These are phyloP conservation scores for Aphelenchoides besseyi DNA, from an alignment of 1,140 invertebrate genomes.

Conservation along the genomic window DNA sequence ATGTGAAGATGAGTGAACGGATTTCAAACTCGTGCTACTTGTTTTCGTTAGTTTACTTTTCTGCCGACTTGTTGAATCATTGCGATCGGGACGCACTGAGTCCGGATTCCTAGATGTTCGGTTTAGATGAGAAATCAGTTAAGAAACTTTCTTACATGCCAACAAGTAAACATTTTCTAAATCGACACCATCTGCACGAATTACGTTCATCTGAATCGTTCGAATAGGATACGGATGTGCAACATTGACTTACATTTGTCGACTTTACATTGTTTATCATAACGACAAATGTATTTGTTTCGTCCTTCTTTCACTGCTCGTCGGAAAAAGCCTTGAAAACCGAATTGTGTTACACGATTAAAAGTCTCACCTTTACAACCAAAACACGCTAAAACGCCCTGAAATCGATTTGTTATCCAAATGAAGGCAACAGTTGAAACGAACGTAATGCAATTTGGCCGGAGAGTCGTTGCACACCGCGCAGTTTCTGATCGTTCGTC, in stretches of 20 bases:
- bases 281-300: slow-evolving; percentile 30
- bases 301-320: slow-evolving; percentile 33
- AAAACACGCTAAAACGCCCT: background rate
- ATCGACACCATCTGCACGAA: slow-evolving; percentile 21
- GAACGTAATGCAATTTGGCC: slow-evolving; percentile 51
- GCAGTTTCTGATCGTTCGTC: slow-evolving; percentile 26
- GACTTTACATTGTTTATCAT: slow-evolving; percentile 32
- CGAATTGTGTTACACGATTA: background rate
- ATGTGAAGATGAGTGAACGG: slow-evolving; percentile 22
- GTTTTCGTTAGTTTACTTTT: slow-evolving; percentile 17
- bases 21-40: slow-evolving; percentile 22
- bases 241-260: slow-evolving; percentile 31
- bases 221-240: too few relatives aligned
- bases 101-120: too few relatives aligned
- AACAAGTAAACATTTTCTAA: slow-evolving; percentile 23
- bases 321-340: slow-evolving; percentile 26
- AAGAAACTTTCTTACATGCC: too few relatives aligned
- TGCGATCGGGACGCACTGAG: slow-evolving; percentile 31
- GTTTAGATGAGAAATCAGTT: too few relatives aligned
- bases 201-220: slow-evolving; percentile 27
- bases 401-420: background rate
- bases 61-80: slow-evolving; percentile 12
- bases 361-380: background rate
- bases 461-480: slow-evolving; percentile 52
- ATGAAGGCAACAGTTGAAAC: slow-evolving; percentile 34